Evolutionary conservation across 2,113 vertebrate genomes (phyloP).

Genomic region (Scomber japonicus): DNA sequence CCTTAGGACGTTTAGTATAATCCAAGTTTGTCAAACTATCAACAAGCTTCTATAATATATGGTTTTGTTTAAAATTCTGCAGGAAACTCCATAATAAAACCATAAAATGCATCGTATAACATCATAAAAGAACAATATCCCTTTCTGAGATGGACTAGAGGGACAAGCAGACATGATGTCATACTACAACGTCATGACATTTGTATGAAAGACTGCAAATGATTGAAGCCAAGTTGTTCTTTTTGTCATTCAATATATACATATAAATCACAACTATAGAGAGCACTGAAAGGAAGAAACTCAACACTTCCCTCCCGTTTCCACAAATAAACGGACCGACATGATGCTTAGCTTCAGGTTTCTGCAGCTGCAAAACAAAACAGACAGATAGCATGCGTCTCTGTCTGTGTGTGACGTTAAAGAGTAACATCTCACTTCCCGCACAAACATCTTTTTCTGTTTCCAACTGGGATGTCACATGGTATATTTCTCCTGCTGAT

Average conservation of each 20-base stretch:
- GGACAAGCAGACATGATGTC: slow-evolving; percentile 69
- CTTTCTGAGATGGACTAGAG: slow-evolving; percentile 41
- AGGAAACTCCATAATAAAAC: slow-evolving; percentile 62
- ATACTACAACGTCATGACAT: slow-evolving; percentile 47
- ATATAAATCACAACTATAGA: slow-evolving; percentile 20
- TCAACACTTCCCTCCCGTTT: slow-evolving; percentile 32
- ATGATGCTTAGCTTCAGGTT: background rate
- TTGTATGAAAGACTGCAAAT: slow-evolving; percentile 8
- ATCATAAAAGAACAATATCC: slow-evolving; percentile 66
- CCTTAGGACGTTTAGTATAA: slow-evolving; percentile 48
- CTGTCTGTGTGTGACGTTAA: background rate
- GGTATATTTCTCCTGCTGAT: slow-evolving; percentile 29
- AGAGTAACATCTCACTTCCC: background rate
- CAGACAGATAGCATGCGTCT: slow-evolving; percentile 13
- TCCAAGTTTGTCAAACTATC: slow-evolving; percentile 60
- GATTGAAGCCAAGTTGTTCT: slow-evolving; percentile 31
- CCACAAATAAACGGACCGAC: background rate
- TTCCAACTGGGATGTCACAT: slow-evolving; percentile 33
- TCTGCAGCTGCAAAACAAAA: background rate
- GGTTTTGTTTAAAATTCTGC: slow-evolving; percentile 52
- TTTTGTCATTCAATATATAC: slow-evolving; percentile 38
- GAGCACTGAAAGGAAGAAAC: slow-evolving; percentile 20
- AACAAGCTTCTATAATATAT: slow-evolving; percentile 52
- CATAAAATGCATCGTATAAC: slow-evolving; percentile 70
- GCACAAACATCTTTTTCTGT: slow-evolving; percentile 29